These are phyloP conservation scores for Drosophila nasuta DNA, from an alignment of 1,140 invertebrate genomes.

Conservation along the genomic window DNA sequence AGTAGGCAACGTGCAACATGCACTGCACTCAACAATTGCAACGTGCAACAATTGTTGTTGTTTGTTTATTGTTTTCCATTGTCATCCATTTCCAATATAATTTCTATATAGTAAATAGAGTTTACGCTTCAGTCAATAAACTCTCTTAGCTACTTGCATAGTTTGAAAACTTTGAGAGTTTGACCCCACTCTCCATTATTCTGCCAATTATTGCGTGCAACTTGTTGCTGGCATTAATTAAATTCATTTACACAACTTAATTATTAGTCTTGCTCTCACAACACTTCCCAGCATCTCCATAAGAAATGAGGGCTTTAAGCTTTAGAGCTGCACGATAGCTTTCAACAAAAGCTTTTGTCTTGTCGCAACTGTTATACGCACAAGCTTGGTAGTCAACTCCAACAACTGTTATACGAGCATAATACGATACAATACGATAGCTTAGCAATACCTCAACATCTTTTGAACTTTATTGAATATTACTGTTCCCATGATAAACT, in stretches of 20 bases:
- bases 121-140: not conserved
- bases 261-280: not conserved
- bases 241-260: not conserved
- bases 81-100: too few relatives aligned
- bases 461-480: too few relatives aligned
- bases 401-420: slow-evolving; percentile 3
- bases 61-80: not conserved
- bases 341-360: not conserved
- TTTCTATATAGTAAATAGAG: not conserved
- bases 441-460: not conserved
- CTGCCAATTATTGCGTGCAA: not conserved
- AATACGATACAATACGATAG: not conserved
- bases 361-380: slow-evolving; percentile 26
- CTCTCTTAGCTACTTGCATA: not conserved
- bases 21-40: slow-evolving; percentile 45
- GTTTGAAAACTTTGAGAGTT: not conserved
- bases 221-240: slow-evolving; percentile 28
- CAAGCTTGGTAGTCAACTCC: not conserved
- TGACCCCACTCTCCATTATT: not conserved
- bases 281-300: not conserved
- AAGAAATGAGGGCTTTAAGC: slow-evolving; percentile 3
- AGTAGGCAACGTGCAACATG: slow-evolving; percentile 58
- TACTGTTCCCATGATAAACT: too few relatives aligned
- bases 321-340: slow-evolving; percentile 16
- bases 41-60: slow-evolving; percentile 16